phyloP scores from a whole-genome alignment of 2,113 vertebrate genomes.

The Tauraco erythrolophus region DNA sequence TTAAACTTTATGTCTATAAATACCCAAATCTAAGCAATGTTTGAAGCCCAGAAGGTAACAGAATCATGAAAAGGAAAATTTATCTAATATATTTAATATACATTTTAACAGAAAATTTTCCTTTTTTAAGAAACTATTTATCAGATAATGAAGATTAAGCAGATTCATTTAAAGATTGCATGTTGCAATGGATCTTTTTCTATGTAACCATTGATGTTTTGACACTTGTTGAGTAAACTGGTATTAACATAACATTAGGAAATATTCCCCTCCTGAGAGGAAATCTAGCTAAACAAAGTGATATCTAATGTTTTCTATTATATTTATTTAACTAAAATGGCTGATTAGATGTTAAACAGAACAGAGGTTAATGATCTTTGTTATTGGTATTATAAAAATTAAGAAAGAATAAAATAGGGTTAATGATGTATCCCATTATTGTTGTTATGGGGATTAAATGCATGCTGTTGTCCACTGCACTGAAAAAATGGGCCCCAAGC shows the following conservation, averaged over 20 bases:
- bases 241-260: conserved; percentile 70
- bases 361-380: conserved; percentile 81
- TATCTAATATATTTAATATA: not conserved
- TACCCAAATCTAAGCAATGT: not conserved
- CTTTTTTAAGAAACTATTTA: not conserved
- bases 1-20: not conserved
- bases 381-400: conserved; percentile 80
- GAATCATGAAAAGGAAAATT: not conserved
- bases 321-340: conserved; percentile 82
- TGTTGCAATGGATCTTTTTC: conserved; percentile 54
- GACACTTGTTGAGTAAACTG: conserved; percentile 75
- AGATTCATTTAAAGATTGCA: conserved; percentile 56
- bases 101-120: not conserved
- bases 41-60: not conserved
- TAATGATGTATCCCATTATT: conserved; percentile 82
- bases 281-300: conserved; percentile 74
- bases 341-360: conserved; percentile 80
- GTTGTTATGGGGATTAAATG: conserved; percentile 76
- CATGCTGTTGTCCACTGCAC: conserved; percentile 61
- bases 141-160: conserved; percentile 4
- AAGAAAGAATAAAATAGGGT: conserved; percentile 78
- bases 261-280: conserved; percentile 70
- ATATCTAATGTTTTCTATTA: conserved; percentile 78
- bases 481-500: conserved; percentile 73
- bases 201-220: conserved; percentile 34